These are phyloP conservation scores for Pomacea canaliculata DNA, from an alignment of 2,888 invertebrate genomes.

Conservation along the genomic window DNA sequence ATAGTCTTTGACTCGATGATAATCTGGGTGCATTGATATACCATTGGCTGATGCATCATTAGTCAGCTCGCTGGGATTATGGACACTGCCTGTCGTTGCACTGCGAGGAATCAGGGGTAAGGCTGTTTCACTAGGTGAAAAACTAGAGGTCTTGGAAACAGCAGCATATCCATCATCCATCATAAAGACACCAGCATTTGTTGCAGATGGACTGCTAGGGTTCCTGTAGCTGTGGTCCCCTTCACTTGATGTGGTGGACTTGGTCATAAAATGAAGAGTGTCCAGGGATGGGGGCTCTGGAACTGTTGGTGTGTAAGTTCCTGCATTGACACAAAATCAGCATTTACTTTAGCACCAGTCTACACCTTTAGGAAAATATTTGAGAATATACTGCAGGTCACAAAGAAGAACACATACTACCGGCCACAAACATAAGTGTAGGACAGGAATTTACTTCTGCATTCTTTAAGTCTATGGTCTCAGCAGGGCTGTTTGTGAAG, in stretches of 20 bases:
- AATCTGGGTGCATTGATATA: slow-evolving; percentile 46
- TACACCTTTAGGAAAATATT: too few species aligned
- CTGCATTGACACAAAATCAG: slow-evolving; percentile 8
- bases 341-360: too few species aligned
- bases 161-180: slow-evolving; percentile 23
- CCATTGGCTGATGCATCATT: slow-evolving; percentile 11
- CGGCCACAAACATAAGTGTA: background rate
- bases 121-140: slow-evolving; percentile 30
- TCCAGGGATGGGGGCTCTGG: slow-evolving; percentile 60
- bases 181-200: background rate
- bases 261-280: slow-evolving; percentile 59
- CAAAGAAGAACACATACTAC: background rate
- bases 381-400: too few species aligned
- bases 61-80: background rate
- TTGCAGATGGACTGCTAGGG: slow-evolving; percentile 1
- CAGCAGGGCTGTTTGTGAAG: too few species aligned
- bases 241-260: slow-evolving; percentile 44
- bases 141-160: slow-evolving; percentile 28
- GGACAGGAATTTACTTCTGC: too few species aligned
- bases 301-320: slow-evolving; percentile 24
- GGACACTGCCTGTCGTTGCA: background rate
- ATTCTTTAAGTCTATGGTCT: too few species aligned
- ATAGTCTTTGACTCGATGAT: slow-evolving; percentile 47
- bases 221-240: slow-evolving; percentile 26
- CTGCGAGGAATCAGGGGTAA: slow-evolving; percentile 11